Evolutionary conservation across 2,888 invertebrate genomes (phyloP), one percentile per base, ranked within the genome.

Genomic region (Drosophila prolongata): DNA sequence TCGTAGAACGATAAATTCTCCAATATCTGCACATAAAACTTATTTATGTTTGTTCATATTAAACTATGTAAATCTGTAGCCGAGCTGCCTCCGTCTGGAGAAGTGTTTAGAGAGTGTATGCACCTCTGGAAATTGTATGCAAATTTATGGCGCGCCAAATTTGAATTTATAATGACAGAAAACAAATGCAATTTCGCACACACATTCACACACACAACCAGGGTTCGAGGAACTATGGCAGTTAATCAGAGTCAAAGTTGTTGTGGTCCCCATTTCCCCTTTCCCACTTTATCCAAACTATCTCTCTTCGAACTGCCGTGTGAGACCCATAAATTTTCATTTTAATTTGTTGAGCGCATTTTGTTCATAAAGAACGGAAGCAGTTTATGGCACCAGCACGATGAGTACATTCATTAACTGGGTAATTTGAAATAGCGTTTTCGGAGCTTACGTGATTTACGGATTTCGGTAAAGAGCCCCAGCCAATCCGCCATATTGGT

Each of bases 91-190:
- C 37, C 34, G 56, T 54, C 47, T 73, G 65, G 19, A 72, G 19
- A 72, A 56, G 65, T 74, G 53, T 73, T 64, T 64, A 57, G 68
- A 49, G 49, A 38, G 65, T 40, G 30, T 30, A 59, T 58, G 58
- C 75, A 75, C 54, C 72, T 70, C 84, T 72, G 76, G 77, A 65
- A 74, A 68, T 58, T 81, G 79, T 66, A 78, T 66, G 58, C 43
- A 77, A 87, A 90, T 90, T 90, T 90, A 90, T 90, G 79, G 86
- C 72, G 80, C 77, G 78, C 80, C 87, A 90, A 89, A 90, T 89
- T 90, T 86, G 84, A 90, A 90, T 90, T 90, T 90, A 90, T 90
- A 86, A 90, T 86, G 82, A 84, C 89, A 77, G 77, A 72, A 75
- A 89, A 83, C 83, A 89, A 83, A 86, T 87, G 89, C 84, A 84